Evolutionary conservation across 2,797 vertebrate genomes (phyloP), one percentile per base, ranked within the genome.

Genomic region (Aselliscus stoliczkanus): DNA sequence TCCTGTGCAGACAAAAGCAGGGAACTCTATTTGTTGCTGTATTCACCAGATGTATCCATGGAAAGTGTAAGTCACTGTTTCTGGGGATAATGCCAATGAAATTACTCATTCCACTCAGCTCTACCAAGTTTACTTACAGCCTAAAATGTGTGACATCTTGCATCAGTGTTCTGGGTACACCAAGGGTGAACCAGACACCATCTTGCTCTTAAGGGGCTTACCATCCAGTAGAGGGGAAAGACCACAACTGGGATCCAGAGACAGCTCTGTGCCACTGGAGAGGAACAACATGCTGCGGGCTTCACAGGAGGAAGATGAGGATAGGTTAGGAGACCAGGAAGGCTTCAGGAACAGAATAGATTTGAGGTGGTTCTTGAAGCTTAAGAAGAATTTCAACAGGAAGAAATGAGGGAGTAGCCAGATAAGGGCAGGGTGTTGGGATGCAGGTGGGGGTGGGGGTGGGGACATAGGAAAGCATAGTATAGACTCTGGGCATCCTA

Each of bases 1-100:
- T 99, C 99, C 99, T 99, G 98, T 60, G 96, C 96, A 95, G 84
- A 86, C 62, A 91, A 64, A 88, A 50, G 54, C 60, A 34, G 81
- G 11, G 17, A 67, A 27, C 56, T 95, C 76, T 52, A 25, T 94
- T 93, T 87, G 93, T 87, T 91, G 82, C 42, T 93, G 50, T 42
- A 29, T 9, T 73, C 65, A 77, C 39, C 88, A 70, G 82, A 80
- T 0, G 77, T 67, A 83, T 80, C 96, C 88, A 91, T 7, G 90
- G 88, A 97, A 93, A 95, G 94, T 86, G 47, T 67, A 94, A 60
- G 95, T 95, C 97, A 95, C 73, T 81, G 14, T 54, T 97, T 80
- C 97, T 93, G 94, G 94, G 96, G 93, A 95, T 29, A 31, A 34
- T 29, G 95, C 95, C 95, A 94, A 82, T 44, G 80, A 94, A 75